Evolutionary conservation across 2,888 invertebrate genomes (phyloP), one percentile per base, ranked within the genome.

Genomic region (Ditylenchus weischeri): DNA sequence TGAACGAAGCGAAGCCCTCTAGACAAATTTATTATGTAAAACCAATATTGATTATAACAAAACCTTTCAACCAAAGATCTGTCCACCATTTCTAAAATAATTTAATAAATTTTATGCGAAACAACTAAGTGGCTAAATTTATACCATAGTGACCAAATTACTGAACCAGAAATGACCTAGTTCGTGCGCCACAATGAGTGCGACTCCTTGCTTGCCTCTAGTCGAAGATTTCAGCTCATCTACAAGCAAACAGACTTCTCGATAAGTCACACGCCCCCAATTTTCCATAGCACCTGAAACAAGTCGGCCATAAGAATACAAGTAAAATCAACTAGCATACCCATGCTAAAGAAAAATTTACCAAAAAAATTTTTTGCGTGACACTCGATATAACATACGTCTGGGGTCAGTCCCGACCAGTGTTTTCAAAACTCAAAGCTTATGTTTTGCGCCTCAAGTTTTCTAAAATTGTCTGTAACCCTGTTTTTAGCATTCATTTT

Each of bases 91-190:
- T 75, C 80, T 80, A 63, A 57, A 80, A 68, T 62, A 36, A 61
- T 7, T 8, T 38, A 38, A 38, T 6, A 8, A 43, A 38, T 36
- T 61, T 43, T 6, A 36, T 13, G 38, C 11, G 38, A 11, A 6
- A 38, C 38, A 38, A n/a, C n/a, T n/a, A 6, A 19, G 38, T 61
- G 18, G 43, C 6, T n/a, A 43, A 62, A 62, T 5, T 11, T n/a
- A 59, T 74, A 86, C 87, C 93, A 95, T 94, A 35, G 94, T 95
- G 0, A 94, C 94, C 57, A 95, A 87, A 84, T 95, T 94, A 10
- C 95, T 95, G 85, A 96, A 96, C 95, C 96, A 96, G 84, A 94
- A 93, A 84, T 95, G 95, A 4, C 93, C 93, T 62, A 96, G 86
- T 84, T 96, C 95, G 84, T 96, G 95, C 4, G 82, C 84, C 43